phyloP scores from a whole-genome alignment of 2,888 invertebrate species.

The Dusona sp. region DNA sequence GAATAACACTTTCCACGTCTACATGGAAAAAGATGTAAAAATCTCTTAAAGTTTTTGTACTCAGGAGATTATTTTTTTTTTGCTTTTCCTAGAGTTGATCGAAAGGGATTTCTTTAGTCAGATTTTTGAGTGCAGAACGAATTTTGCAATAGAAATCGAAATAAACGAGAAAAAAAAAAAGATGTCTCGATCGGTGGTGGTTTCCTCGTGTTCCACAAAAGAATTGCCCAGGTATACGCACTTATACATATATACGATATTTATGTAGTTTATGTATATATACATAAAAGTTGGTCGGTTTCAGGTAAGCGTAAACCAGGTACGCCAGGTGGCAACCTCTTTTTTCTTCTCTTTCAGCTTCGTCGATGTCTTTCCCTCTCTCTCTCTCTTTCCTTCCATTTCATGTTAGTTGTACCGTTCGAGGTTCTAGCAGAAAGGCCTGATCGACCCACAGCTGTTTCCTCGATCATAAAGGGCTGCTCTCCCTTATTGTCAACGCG shows the following conservation, averaged over 20 bases:
- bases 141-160: slow-evolving; percentile 21
- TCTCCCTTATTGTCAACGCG: slow-evolving; percentile 81
- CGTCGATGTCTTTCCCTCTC: slow-evolving; percentile 65
- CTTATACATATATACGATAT: slow-evolving; percentile 49
- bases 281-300: slow-evolving; percentile 74
- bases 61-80: background rate
- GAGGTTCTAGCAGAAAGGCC: slow-evolving; percentile 41
- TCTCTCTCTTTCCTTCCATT: slow-evolving; percentile 61
- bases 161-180: slow-evolving; percentile 38
- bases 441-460: slow-evolving; percentile 83
- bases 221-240: slow-evolving; percentile 77
- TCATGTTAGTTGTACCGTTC: slow-evolving; percentile 53
- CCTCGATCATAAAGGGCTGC: slow-evolving; percentile 79
- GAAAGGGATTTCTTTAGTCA: background rate
- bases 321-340: slow-evolving; percentile 84
- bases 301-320: slow-evolving; percentile 82
- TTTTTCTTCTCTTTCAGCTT: slow-evolving; percentile 72
- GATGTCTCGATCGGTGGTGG: slow-evolving; percentile 67
- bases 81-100: background rate
- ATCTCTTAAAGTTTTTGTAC: background rate
- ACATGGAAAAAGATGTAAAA: background rate
- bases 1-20: background rate
- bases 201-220: slow-evolving; percentile 76
- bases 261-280: slow-evolving; percentile 62
- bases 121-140: slow-evolving; percentile 31